Conservation (phyloP, 2,113 vertebrate species). For the Craseonycteris thonglongyai region DNA sequence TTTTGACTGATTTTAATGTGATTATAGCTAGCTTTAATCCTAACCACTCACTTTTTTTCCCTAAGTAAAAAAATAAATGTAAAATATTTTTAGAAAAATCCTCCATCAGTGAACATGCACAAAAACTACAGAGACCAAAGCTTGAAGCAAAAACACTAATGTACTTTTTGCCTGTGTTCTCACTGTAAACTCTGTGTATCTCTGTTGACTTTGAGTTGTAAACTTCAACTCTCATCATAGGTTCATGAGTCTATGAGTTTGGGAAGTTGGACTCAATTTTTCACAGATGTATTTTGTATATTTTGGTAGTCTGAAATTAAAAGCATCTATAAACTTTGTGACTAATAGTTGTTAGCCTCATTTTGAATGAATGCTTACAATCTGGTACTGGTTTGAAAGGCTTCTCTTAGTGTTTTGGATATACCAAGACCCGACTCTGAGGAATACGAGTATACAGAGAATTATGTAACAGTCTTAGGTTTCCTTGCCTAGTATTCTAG, state of each 20-base stretch:
- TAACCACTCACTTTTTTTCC: not conserved
- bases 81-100: not conserved
- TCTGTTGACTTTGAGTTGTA: not conserved
- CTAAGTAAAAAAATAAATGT: not conserved
- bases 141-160: not conserved
- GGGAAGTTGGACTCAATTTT: not conserved
- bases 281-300: not conserved
- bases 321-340: not conserved
- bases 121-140: not conserved
- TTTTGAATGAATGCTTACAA: not conserved
- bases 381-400: not conserved
- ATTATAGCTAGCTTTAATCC: not conserved
- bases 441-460: not conserved
- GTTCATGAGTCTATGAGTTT: not conserved
- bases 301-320: not conserved
- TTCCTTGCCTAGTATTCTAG: not conserved
- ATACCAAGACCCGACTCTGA: not conserved
- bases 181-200: not conserved
- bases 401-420: not conserved
- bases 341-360: not conserved
- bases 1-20: not conserved
- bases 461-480: not conserved
- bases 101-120: not conserved
- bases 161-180: not conserved
- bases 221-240: not conserved